Base-by-base conservation (phyloP, 2,797 vertebrate species). In the Amazonetta brasiliensis region DNA sequence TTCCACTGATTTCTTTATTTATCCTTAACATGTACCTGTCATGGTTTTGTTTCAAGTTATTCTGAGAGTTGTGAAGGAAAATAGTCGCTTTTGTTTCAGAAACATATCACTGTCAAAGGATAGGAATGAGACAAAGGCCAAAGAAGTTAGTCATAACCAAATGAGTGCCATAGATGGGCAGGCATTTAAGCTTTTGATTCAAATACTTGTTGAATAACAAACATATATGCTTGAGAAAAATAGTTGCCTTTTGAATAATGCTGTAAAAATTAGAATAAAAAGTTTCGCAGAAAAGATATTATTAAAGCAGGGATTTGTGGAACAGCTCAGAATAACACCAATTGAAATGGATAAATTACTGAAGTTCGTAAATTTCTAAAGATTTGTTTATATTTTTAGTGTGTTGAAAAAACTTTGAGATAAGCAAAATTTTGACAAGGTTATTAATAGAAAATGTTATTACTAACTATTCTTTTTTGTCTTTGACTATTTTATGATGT, bases 101-200 rank as follows among this genome's bases (percentile, higher is more conserved):
- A 92, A 67, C 86, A 59, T 50, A 62, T 89, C 90, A 37, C 84
- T 94, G 93, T 96, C 94, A 96, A 96, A 89, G 94, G 93, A 93
- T 80, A 95, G 95, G 96, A 97, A 97, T 95, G 96, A 96, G 54
- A 85, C 87, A 95, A 84, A 95, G 88, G 94, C 88, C 90, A 31
- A 77, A 94, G 81, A 94, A 93, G 88, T 96, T 97, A 96, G 93
- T 96, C 95, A 97, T 85, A 85, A 89, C 68, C 78, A 87, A 83
- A 94, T 92, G 86, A 94, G 95, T 77, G 69, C 94, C 93, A 87
- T 96, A 96, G 92, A 96, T 89, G 93, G 96, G 88, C 84, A 95
- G 92, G 93, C 94, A 95, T 85, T 75, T 97, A 74, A 92, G 89
- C 94, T 95, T 97, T 95, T 95, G 86, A 77, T 90, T 95, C 84